Base-by-base conservation (phyloP, 2,797 vertebrate species). In the Tangara arthus region DNA sequence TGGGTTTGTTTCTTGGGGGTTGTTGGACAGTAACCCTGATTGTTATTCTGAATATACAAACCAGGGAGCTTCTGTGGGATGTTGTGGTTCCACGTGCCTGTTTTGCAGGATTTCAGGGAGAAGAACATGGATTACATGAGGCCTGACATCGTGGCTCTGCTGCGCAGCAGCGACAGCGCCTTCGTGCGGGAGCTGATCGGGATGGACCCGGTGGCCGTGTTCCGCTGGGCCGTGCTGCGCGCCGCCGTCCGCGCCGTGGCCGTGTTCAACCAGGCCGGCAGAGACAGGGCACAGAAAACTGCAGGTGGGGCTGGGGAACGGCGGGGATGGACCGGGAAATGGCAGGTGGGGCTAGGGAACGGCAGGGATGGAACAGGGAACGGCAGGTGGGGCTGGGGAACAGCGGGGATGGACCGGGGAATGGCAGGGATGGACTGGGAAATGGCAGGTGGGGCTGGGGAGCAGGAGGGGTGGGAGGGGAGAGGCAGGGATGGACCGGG, bases 61-160 rank as follows among this genome's bases (percentile, higher is more conserved):
- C 17, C 44, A 12, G 26, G 6, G 39, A 53, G 18, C 11, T 87
- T 65, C 34, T 2, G 19, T 4, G 3, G 19, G 32, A 60, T 12
- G 8, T 13, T 12, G 4, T 12, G 6, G 5, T 34, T 57, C 63
- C 32, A 4, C 1, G 5, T 8, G 32, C 32, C 42, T 24, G 6
- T 91, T 21, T 15, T 17, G 30, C 96, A 99, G 99, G 99, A 99
- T 96, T 99, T 99, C 97, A 98, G 99, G 24, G 99, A 99, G 98
- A 99, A 99, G 92, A 99, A 99, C 95, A 99, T 99, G 32, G 99
- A 99, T 96, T 99, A 99, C 98, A 99, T 99, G 99, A 98, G 99
- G 16, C 99, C 99, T 0, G 99, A 99, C 92, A 99, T 99, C 1
- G 99, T 99, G 77, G 99, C 99, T 0, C 98, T 99, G 42, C 97